Percentiles rank a stretch among this genome's conserved stretches.
phyloP scores from a whole-genome alignment of 2,797 vertebrate species.

The Intellagama lesueurii region DNA sequence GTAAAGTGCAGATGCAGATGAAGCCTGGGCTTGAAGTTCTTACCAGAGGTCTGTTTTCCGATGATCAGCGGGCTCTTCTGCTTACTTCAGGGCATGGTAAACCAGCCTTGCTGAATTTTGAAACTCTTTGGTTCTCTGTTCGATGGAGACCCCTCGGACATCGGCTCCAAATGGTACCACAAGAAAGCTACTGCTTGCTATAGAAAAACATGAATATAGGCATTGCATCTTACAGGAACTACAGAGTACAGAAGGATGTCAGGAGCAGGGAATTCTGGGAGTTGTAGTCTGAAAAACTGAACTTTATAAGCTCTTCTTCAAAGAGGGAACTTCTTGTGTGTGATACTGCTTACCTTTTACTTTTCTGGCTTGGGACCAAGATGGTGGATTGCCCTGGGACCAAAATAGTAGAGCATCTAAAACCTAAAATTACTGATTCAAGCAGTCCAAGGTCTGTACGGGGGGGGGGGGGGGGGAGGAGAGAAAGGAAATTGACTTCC shows the following conservation, averaged over 20 bases:
- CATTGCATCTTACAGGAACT: too few species aligned
- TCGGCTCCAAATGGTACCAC: too few species aligned
- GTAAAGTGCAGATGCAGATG: too few species aligned
- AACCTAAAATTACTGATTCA: background rate
- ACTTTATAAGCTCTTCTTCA: background rate
- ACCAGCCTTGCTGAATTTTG: background rate
- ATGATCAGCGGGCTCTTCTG: background rate
- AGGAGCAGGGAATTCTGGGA: too few species aligned
- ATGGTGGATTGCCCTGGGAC: background rate
- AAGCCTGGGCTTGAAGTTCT: too few species aligned
- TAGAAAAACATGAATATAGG: too few species aligned
- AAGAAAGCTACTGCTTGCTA: too few species aligned
- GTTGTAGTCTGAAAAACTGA: too few species aligned
- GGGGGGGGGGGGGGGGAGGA: background rate
- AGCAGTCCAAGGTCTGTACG: background rate
- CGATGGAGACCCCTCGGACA: background rate
- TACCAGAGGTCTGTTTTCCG: background rate
- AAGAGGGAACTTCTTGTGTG: background rate
- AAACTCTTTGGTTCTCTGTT: background rate
- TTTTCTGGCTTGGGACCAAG: background rate
- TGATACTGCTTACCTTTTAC: background rate
- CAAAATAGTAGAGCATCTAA: background rate
- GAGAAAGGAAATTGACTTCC: too few species aligned
- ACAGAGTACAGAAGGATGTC: too few species aligned
- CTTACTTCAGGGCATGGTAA: background rate